Evolutionary conservation across 2,888 invertebrate species (phyloP).

Genomic region (Drosophila glabriapex): DNA sequence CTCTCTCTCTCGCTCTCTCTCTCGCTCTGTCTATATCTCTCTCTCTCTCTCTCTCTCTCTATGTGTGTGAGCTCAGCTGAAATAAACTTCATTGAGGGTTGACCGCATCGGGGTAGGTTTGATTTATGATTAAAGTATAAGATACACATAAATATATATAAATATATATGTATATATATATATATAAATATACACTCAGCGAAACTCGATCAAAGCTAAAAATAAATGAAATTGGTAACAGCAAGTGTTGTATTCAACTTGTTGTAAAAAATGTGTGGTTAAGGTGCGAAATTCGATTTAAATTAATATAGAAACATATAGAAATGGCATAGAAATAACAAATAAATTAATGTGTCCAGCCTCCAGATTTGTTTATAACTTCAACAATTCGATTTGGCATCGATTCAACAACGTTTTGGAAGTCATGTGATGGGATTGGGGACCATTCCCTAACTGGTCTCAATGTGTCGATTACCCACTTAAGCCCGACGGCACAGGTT

Average conservation of each 20-base stretch:
- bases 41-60: not conserved
- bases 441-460: no score
- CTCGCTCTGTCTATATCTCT: not conserved
- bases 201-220: not conserved
- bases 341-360: not conserved
- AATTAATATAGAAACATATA: not conserved
- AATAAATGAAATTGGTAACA: no score
- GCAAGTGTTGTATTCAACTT: no score
- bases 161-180: not conserved
- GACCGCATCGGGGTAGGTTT: conserved; percentile 47
- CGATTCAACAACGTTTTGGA: not conserved
- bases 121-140: conserved; percentile 37
- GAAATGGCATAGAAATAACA: not conserved
- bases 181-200: not conserved
- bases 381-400: not conserved
- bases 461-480: not conserved
- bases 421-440: not conserved
- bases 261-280: no score
- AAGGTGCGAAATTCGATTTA: no score
- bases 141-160: not conserved
- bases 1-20: not conserved
- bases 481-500: not conserved
- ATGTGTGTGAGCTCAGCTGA: conserved; percentile 24
- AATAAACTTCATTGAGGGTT: conserved; percentile 36
- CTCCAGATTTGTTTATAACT: not conserved